phyloP scores from a whole-genome alignment of 2,888 invertebrate species.

The Marasmarcha lunaedactyla region DNA sequence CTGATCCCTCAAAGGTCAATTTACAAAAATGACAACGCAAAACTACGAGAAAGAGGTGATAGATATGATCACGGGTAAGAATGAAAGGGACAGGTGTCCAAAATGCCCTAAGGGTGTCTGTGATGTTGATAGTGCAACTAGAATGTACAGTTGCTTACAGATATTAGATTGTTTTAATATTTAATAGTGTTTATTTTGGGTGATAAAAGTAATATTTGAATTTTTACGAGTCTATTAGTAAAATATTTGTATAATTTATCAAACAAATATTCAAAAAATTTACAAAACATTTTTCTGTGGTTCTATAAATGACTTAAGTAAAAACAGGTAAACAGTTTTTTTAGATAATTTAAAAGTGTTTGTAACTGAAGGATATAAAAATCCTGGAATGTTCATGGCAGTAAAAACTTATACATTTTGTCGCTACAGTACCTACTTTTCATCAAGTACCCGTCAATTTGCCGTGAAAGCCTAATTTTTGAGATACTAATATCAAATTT shows the following conservation, averaged over 20 bases:
- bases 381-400: too few relatives aligned
- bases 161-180: conserved; percentile 20
- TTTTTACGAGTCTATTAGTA: too few relatives aligned
- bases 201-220: too few relatives aligned
- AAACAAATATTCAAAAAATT: too few relatives aligned
- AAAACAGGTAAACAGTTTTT: too few relatives aligned
- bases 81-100: conserved; percentile 24
- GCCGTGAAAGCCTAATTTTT: conserved; percentile 1
- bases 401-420: too few relatives aligned
- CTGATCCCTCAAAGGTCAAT: conserved; percentile 57
- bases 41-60: conserved; percentile 26
- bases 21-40: conserved; percentile 59
- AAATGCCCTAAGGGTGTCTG: conserved; percentile 37
- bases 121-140: conserved; percentile 43
- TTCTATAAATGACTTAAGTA: too few relatives aligned
- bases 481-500: neutral
- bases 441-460: neutral
- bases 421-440: too few relatives aligned
- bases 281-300: too few relatives aligned
- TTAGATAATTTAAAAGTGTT: too few relatives aligned
- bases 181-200: conserved; percentile 22
- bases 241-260: too few relatives aligned
- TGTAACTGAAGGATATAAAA: too few relatives aligned
- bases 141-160: conserved; percentile 29
- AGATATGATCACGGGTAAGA: conserved; percentile 15